Base-by-base conservation (phyloP, 2,888 invertebrate species). In the Alcis repandata region DNA sequence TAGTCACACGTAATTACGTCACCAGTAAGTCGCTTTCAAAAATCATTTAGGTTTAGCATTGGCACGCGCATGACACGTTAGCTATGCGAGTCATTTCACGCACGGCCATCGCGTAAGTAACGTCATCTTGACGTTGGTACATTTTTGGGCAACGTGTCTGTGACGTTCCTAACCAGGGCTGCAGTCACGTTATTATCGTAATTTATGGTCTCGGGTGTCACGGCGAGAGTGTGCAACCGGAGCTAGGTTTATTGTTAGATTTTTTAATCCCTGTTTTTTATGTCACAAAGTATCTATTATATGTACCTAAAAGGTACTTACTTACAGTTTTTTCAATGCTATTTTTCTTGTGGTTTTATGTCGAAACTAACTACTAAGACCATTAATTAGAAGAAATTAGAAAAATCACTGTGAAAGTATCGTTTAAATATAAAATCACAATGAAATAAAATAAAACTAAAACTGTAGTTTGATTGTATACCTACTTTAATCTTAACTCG, bases 361-460 rank as follows among this genome's bases (percentile, higher is more conserved):
- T 60, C 46, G 15, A 45, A 45, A 59, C 51, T 49, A 45, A 59
- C 51, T 49, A 20, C 19, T 13, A 19, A 51, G 51, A 19, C 51
- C 36, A 51, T 51, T 51, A 36, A 38, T 51, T 59, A 59, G 40
- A 19, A 22, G 15, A 45, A 45, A 40, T 0, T 62, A 56, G 22
- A 33, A 41, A 45, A 33, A 43, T 49, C 41, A 49, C 36, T 13
- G 22, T 4, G 27, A 4, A 52, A 59, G 27, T 59, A 48, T 59
- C 20, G 81, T 84, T 84, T 84, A 80, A 83, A 82, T 82, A 74
- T 85, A 83, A 86, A 86, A 84, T 85, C 85, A 85, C 84, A 82
- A 53, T 81, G 83, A 87, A 85, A 82, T 77, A 71, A 33, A 49
- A 57, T 52, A 33, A 52, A 63, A 46, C 17, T 36, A 59, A 36